Conservation (phyloP, 2,113 vertebrate species). For the Anguilla rostrata region DNA sequence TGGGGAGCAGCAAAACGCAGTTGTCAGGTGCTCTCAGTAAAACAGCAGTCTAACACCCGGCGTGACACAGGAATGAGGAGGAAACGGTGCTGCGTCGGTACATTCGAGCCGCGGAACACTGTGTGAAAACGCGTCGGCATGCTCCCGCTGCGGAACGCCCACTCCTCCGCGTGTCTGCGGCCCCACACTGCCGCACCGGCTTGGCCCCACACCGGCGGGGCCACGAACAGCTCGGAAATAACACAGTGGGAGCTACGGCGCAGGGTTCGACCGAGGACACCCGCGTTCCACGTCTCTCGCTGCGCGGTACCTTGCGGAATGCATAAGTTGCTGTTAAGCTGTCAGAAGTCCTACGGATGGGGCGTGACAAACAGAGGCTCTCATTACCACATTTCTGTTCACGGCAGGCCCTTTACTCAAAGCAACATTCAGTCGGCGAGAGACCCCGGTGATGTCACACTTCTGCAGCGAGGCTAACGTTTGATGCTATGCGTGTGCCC, state of each 20-base stretch:
- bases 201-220: background rate
- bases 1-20: background rate
- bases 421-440: background rate
- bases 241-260: background rate
- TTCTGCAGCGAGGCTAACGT: background rate
- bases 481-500: background rate
- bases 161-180: too few species aligned
- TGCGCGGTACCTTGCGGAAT: background rate
- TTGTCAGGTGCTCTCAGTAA: background rate
- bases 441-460: background rate
- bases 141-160: background rate
- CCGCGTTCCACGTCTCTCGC: background rate
- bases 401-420: background rate
- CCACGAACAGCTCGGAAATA: background rate
- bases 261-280: background rate
- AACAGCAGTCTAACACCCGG: background rate
- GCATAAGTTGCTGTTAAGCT: constrained; percentile 10
- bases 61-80: background rate
- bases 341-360: background rate
- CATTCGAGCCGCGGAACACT: background rate
- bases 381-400: background rate
- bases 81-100: background rate
- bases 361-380: background rate
- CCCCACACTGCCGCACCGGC: background rate
- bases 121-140: background rate